Conservation (phyloP, 2,797 vertebrate genomes). For the Naso thynnoides region DNA sequence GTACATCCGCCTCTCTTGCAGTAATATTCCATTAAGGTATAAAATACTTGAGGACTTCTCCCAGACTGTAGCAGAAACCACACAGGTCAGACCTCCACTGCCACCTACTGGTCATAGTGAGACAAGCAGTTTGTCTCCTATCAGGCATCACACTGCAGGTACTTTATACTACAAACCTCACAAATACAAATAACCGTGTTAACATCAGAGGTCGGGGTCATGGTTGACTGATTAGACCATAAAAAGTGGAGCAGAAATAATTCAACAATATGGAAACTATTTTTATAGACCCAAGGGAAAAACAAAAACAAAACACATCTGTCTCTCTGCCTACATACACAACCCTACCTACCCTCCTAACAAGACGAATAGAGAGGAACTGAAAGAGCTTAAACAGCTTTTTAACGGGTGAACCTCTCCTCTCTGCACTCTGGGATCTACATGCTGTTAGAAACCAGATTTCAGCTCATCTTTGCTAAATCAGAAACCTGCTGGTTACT, state of each 20-base stretch:
- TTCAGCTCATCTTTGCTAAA: neutral
- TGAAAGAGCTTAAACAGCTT: too few species aligned
- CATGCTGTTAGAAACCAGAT: neutral
- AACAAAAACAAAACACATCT: too few species aligned
- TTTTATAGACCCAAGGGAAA: too few species aligned
- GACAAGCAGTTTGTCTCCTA: neutral
- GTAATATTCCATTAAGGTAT: neutral
- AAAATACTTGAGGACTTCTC: neutral
- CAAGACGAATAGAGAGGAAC: too few species aligned
- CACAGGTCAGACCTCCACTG: constrained; percentile 14
- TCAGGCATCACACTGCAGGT: neutral
- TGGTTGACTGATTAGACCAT: neutral
- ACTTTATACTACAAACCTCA: neutral
- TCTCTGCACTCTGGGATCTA: too few species aligned
- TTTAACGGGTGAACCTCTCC: too few species aligned
- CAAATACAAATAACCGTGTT: neutral
- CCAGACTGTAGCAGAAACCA: too few species aligned
- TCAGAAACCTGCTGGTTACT: neutral
- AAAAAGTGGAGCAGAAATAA: too few species aligned
- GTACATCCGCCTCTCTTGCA: neutral
- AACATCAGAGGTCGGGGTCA: neutral
- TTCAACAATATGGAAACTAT: too few species aligned
- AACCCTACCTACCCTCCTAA: too few species aligned
- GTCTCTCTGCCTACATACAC: too few species aligned
- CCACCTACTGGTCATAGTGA: constrained; percentile 19